Percentiles rank a stretch among this genome's conserved stretches.
phyloP scores from a whole-genome alignment of 2,888 invertebrate genomes.

The Neoaliturus tenellus region DNA sequence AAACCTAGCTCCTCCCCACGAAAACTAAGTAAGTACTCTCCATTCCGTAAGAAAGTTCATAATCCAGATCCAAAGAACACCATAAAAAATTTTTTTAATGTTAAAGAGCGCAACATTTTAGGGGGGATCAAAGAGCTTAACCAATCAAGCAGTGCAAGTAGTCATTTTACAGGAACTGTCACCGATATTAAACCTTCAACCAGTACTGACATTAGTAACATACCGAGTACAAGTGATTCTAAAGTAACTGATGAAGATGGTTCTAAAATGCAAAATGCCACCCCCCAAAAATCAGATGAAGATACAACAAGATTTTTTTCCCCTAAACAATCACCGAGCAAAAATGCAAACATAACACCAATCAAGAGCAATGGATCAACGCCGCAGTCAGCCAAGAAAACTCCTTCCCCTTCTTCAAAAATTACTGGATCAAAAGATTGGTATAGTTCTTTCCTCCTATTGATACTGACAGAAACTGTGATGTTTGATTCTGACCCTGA shows the following conservation, averaged over 20 bases:
- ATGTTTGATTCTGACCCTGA: background rate
- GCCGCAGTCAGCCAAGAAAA: slow-evolving; percentile 32
- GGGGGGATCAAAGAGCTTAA: background rate
- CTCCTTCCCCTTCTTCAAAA: slow-evolving; percentile 8
- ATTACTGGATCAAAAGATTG: slow-evolving; percentile 32
- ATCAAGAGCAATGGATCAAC: background rate
- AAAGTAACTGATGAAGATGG: background rate
- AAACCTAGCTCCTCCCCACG: slow-evolving; percentile 3
- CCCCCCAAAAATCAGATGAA: too few species aligned
- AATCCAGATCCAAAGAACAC: background rate
- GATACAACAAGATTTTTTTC: too few species aligned
- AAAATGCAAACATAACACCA: background rate
- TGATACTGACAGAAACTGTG: background rate
- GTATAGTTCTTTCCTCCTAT: slow-evolving; percentile 31
- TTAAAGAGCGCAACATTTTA: slow-evolving; percentile 14
- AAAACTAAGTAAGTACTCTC: slow-evolving; percentile 52
- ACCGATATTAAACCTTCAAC: background rate
- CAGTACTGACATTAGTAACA: background rate
- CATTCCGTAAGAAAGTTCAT: slow-evolving; percentile 46
- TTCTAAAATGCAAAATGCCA: background rate
- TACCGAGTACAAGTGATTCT: background rate
- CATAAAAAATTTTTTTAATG: slow-evolving; percentile 48
- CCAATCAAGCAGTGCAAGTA: background rate
- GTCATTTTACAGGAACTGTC: background rate
- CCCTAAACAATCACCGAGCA: background rate